Evolutionary conservation across 2,888 invertebrate species (phyloP), one percentile per base, ranked within the genome.

Genomic region (Patella depressa): DNA sequence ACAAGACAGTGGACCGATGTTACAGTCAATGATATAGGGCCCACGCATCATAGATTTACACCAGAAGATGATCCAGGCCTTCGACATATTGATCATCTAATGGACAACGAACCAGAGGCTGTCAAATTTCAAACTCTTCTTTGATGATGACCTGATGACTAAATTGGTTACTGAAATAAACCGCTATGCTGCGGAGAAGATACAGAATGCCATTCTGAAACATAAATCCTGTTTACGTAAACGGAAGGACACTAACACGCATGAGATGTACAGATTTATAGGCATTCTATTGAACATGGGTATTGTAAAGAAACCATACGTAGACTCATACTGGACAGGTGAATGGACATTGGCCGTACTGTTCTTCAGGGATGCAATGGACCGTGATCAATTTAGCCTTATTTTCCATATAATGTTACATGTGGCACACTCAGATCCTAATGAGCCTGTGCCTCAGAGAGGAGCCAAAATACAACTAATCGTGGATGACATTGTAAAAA

Each of bases 1-100:
- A 34, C 34, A 57, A 19, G 57, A 57, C 57, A 57, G 57, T 57
- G 57, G 57, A 57, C 57, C 17, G 57, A 57, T 57, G 3, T 57
- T 15, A 57, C 57, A 57, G 57, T 57, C 57, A 57, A 57, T 57
- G 57, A 57, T 57, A 14, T 57, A 57, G 57, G 57, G 57, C 57
- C 57, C 3, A 17, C 17, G 57, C 57, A 7, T 57, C 57, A 57
- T 57, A 57, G 57, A 57, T 57, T 57, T 57, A 57, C 57, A 57
- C 34, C 34, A 34, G 34, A 34, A 34, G 34, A 34, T 34, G 24
- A 24, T 24, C 24, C 24, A 24, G 24, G 24, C 24, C 24, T 1
- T 24, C 24, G 24, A 24, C 24, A 24, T 24, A 55, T 55, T 55
- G 55, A 55, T 55, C 55, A 55, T 55, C 11, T 55, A 55, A 55